Base-by-base conservation (phyloP, 2,113 vertebrate species). In the Oenanthe oenanthe region DNA sequence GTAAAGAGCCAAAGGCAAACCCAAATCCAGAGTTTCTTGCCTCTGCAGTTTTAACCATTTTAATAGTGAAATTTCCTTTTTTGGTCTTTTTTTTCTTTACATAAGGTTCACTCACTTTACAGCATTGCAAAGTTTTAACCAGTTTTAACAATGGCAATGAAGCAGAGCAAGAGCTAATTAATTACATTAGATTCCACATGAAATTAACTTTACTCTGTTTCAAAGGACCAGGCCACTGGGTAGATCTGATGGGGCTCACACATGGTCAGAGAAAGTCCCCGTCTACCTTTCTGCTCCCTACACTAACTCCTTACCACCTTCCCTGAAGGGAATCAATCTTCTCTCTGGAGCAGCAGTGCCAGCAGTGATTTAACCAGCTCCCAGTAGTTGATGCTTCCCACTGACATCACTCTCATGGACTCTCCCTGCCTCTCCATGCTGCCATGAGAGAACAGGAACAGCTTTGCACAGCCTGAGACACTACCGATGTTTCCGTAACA, bases 341-440 rank as follows among this genome's bases (percentile, higher is more conserved):
- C 48, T 11, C 50, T 48, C 34, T 48, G 29, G 56, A 67, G 20
- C 17, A 76, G 47, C 4, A 9, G 38, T 3, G 28, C 9, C 2
- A 0, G 24, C 53, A 79, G 48, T 3, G 53, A 91, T 89, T 60
- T 74, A 58, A 12, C 22, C 2, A 1, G 31, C 11, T 10, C 28
- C 38, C 0, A 0, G 31, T 2, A 58, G 21, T 0, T n/a, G 40
- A 48, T 36, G 7, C 29, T 75, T 57, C 83, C 67, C 4, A 4
- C 0, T 0, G 62, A 82, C 50, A 43, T 48, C 47, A 36, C 45
- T 21, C 32, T 26, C 6, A 17, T 3, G 7, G 51, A 38, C 51
- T 28, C 29, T 60, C 14, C 9, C 38, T 31, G 26, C 18, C 26
- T 58, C 26, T 29, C 42, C 15, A 22, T 5, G 48, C 17, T 3